phyloP scores from a whole-genome alignment of 2,113 vertebrate genomes.

The Aspiorhynchus laticeps region DNA sequence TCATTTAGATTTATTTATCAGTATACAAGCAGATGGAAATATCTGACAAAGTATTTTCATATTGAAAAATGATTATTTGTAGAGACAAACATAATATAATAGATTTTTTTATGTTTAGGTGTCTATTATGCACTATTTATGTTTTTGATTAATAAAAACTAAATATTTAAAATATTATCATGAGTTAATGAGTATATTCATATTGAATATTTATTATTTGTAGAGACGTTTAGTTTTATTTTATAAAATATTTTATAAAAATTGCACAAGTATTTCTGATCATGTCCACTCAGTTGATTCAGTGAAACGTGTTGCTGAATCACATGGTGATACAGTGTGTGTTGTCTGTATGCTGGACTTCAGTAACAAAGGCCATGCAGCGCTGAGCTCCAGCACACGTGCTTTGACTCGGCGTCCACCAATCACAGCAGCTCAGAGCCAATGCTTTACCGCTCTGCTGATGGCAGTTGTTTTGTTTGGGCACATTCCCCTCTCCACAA shows the following conservation, averaged over 20 bases:
- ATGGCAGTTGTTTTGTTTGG: conserved; percentile 62
- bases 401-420: conserved; percentile 15
- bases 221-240: no score
- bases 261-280: neutral
- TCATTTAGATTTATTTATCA: neutral
- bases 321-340: neutral
- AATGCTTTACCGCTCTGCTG: conserved; percentile 56
- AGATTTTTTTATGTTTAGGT: neutral
- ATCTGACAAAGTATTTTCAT: neutral
- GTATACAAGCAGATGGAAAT: neutral
- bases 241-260: no score
- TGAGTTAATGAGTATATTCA: no score
- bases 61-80: neutral
- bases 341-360: neutral
- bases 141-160: no score
- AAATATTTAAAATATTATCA: no score
- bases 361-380: neutral
- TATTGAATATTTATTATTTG: no score
- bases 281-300: neutral
- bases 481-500: conserved; percentile 54
- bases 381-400: conserved; percentile 27
- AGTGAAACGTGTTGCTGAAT: neutral
- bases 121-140: neutral
- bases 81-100: neutral
- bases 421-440: conserved; percentile 2